Percentiles rank a stretch among this genome's conserved stretches.
Conservation (phyloP, 2,797 vertebrate genomes). For the Mus minutoides region DNA sequence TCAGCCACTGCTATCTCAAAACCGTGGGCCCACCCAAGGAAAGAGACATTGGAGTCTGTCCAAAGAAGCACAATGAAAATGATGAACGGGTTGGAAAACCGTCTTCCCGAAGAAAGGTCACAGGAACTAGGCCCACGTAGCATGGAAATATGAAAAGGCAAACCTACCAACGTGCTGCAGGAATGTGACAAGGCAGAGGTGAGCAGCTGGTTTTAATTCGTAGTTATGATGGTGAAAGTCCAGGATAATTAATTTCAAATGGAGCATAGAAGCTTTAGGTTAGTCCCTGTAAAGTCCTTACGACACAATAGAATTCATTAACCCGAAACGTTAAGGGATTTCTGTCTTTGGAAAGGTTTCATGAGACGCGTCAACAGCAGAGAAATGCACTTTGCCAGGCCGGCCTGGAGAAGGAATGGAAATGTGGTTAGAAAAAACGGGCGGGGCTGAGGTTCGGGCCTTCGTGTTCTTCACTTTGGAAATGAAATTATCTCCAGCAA, state of each 20-base stretch:
- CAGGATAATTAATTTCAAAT: constrained; percentile 59
- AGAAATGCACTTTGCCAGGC: background rate
- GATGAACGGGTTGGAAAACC: constrained; percentile 64
- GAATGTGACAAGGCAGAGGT: constrained; percentile 19
- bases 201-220: constrained; percentile 67
- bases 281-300: constrained; percentile 58
- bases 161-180: constrained; percentile 40
- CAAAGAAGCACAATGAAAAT: constrained; percentile 72
- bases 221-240: constrained; percentile 41
- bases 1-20: background rate
- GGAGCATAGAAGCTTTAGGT: constrained; percentile 33
- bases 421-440: background rate
- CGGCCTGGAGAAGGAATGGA: background rate
- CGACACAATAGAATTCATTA: constrained; percentile 57
- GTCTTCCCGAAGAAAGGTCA: constrained; percentile 57
- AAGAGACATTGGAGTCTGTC: constrained; percentile 30
- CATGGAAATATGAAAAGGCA: constrained; percentile 46
- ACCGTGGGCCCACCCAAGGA: constrained; percentile 40
- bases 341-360: constrained; percentile 49
- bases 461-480: constrained; percentile 4
- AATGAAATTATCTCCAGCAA: constrained; percentile 59
- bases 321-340: constrained; percentile 11
- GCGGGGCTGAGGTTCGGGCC: background rate
- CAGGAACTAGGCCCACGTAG: background rate
- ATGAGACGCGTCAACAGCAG: background rate